Evolutionary conservation across 2,113 vertebrate genomes (phyloP), one percentile per base, ranked within the genome.

Genomic region (Microtus pennsylvanicus): DNA sequence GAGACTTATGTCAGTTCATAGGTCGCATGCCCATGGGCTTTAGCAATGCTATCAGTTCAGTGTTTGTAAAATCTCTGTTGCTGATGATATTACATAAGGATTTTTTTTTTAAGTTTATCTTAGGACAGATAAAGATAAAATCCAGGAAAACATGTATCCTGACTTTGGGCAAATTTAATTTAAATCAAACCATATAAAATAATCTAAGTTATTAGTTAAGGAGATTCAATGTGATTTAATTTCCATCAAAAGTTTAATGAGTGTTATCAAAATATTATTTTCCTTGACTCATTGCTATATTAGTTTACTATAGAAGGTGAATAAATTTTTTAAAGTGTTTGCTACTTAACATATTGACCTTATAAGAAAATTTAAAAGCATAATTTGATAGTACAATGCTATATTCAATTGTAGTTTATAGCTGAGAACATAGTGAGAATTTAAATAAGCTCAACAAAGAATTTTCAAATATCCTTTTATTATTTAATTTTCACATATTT

Each of bases 31-130:
- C 21, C 76, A 33, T 75, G 74, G 94, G 69, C 95, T 93, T 97
- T 89, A 96, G 7, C 42, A 67, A 61, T 28, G 26, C 52, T 19
- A 93, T 77, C 83, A 92, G 24, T 21, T 86, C 47, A 80, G 1
- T 38, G 30, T 38, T 94, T 58, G 35, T 52, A 75, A 95, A 97
- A 95, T 96, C 42, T 92, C 2, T 94, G 33, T 47, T 80, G 61
- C 21, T 42, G 8, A 94, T 81, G 65, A 96, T 74, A n/a, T 63
- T 11, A 83, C 14, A 26, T 76, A 88, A 83, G 19, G 38, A 42
- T 52, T 52, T 52, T 52, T 50, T 50, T 78, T 76, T 90, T 61
- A 67, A 69, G 75, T 81, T 28, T 22, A 45, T 47, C 42, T 72
- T 93, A 93, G 61, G 12, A 55, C 81, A 33, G 70, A 9, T 83